Percentiles rank a stretch among this genome's conserved stretches.
Conservation (phyloP, 2,113 vertebrate species). For the Ptychochromis oligacanthus region DNA sequence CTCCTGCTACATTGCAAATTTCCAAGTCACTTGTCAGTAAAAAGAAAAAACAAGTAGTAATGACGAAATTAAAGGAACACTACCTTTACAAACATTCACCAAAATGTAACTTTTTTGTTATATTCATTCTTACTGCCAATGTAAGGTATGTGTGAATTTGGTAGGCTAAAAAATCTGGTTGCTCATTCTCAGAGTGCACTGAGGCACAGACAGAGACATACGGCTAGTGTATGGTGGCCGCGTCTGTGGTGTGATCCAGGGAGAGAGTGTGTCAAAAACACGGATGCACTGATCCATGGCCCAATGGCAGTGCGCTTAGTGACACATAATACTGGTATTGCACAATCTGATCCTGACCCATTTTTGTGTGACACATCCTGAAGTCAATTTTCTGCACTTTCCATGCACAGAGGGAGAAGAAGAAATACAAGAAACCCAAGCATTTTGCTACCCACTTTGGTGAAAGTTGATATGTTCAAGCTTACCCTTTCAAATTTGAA, state of each 20-base stretch:
- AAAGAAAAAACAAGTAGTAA: neutral
- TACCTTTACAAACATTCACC: neutral
- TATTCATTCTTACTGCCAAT: neutral
- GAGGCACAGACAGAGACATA: slow-evolving; percentile 52
- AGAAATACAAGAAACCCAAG: neutral
- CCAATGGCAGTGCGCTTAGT: slow-evolving; percentile 54
- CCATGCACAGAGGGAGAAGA: slow-evolving; percentile 28
- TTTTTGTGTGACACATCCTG: slow-evolving; percentile 46
- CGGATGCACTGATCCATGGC: slow-evolving; percentile 46
- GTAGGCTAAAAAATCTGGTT: neutral
- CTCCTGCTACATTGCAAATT: neutral
- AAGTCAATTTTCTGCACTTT: slow-evolving; percentile 56
- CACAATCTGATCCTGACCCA: slow-evolving; percentile 57
- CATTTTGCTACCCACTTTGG: slow-evolving; percentile 40
- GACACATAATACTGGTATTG: slow-evolving; percentile 61
- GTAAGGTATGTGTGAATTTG: neutral
- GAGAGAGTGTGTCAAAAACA: slow-evolving; percentile 54
- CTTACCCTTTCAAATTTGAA: slow-evolving; percentile 48
- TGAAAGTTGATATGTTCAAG: slow-evolving; percentile 26
- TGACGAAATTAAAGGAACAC: neutral
- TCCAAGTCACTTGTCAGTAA: neutral
- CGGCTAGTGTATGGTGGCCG: slow-evolving; percentile 21
- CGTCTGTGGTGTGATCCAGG: slow-evolving; percentile 33
- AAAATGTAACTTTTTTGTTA: neutral
- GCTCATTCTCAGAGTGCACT: slow-evolving; percentile 14